Conservation (phyloP, 2,113 vertebrate genomes). For the Columba janthina region DNA sequence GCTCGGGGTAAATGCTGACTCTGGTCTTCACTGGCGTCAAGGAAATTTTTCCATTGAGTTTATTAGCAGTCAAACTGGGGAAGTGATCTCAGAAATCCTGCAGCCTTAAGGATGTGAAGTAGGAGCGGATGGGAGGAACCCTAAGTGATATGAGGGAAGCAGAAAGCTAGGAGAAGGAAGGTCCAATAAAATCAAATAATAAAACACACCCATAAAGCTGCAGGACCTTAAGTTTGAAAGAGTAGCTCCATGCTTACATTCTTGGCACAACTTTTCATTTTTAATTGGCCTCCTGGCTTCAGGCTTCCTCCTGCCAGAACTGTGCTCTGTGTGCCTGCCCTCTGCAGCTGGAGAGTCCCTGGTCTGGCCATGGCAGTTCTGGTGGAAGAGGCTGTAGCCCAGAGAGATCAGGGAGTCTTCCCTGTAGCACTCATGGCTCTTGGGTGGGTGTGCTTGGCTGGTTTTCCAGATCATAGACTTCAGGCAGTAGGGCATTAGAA, state of each 20-base stretch:
- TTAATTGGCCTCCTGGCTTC: background rate
- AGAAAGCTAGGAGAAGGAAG: background rate
- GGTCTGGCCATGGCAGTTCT: background rate
- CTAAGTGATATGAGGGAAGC: background rate
- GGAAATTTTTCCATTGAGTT: background rate
- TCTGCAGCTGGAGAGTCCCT: background rate
- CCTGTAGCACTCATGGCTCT: background rate
- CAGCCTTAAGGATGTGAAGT: background rate
- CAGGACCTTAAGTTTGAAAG: background rate
- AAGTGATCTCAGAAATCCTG: background rate
- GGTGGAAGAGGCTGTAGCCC: background rate
- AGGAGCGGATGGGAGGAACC: background rate
- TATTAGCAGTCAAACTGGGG: background rate
- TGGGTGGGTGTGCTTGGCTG: background rate
- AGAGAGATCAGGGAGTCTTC: background rate
- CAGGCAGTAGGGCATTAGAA: background rate
- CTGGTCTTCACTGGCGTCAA: background rate
- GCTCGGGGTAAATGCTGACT: background rate
- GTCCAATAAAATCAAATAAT: constrained; percentile 1
- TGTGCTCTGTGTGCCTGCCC: background rate
- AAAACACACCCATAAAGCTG: background rate
- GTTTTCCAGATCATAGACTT: background rate
- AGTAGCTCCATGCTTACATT: background rate
- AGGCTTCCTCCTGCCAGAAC: background rate
- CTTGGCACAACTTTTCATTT: background rate